Conservation (phyloP, 2,113 vertebrate species). For the Takifugu flavidus region DNA sequence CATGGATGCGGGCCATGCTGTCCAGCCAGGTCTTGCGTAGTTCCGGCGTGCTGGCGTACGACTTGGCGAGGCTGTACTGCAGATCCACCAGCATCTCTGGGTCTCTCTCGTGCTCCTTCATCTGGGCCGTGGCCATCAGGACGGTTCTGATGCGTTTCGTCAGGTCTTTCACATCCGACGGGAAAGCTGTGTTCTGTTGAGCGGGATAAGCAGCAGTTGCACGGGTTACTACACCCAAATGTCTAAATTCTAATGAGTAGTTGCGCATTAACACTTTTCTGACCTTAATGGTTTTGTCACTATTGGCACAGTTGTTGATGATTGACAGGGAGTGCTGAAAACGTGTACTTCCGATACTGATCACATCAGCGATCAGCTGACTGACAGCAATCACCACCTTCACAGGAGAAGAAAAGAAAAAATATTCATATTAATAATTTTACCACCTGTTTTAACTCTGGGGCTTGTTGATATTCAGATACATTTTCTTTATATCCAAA, state of each 20-base stretch:
- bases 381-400: conserved; percentile 98
- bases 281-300: conserved; percentile 92
- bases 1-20: conserved; percentile 98
- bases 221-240: too few relatives aligned
- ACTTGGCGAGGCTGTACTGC: conserved; percentile 97
- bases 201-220: background rate
- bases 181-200: conserved; percentile 90
- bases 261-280: conserved; percentile 5
- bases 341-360: conserved; percentile 94
- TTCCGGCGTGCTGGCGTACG: conserved; percentile 95
- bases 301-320: conserved; percentile 98
- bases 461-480: too few relatives aligned
- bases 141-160: conserved; percentile 97
- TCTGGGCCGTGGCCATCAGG: conserved; percentile 97
- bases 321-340: conserved; percentile 98
- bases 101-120: conserved; percentile 98
- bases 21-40: conserved; percentile 97
- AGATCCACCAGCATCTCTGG: conserved; percentile 98
- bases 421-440: background rate
- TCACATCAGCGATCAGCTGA: conserved; percentile 96
- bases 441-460: background rate
- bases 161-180: conserved; percentile 94
- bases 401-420: background rate
- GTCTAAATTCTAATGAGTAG: background rate
- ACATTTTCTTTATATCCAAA: too few relatives aligned